Conservation (phyloP, 2,113 vertebrate species). For the Suncus etruscus region DNA sequence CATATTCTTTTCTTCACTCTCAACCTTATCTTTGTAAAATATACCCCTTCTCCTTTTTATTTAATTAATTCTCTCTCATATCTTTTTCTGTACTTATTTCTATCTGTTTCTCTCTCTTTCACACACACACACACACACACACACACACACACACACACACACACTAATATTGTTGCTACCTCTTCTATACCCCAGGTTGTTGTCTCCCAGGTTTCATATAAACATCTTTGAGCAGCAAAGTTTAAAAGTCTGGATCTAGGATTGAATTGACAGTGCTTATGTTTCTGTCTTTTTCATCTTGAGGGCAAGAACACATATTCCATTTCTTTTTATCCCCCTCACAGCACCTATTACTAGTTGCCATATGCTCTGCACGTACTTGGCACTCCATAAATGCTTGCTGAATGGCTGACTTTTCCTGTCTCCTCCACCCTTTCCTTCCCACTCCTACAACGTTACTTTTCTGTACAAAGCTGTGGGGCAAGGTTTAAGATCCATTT, state of each 20-base stretch:
- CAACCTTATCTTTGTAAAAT: background rate
- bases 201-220: slow-evolving; percentile 13
- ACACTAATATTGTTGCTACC: background rate
- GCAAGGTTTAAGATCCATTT: slow-evolving; percentile 76
- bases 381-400: slow-evolving; percentile 82
- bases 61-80: background rate
- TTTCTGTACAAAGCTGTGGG: slow-evolving; percentile 68
- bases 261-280: slow-evolving; percentile 50
- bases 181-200: background rate
- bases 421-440: slow-evolving; percentile 58
- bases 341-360: slow-evolving; percentile 76
- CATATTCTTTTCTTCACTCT: background rate
- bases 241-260: slow-evolving; percentile 45
- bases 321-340: slow-evolving; percentile 65
- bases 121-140: background rate
- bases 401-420: slow-evolving; percentile 70
- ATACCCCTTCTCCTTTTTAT: background rate
- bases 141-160: no score
- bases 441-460: slow-evolving; percentile 64
- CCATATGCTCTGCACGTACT: slow-evolving; percentile 76
- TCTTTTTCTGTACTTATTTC: background rate
- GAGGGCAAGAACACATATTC: slow-evolving; percentile 59
- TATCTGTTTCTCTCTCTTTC: background rate
- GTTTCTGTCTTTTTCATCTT: slow-evolving; percentile 65
- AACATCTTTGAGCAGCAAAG: slow-evolving; percentile 64